These are phyloP conservation scores for Apoda limacodes DNA, from an alignment of 2,888 invertebrate species.

Conservation along the genomic window DNA sequence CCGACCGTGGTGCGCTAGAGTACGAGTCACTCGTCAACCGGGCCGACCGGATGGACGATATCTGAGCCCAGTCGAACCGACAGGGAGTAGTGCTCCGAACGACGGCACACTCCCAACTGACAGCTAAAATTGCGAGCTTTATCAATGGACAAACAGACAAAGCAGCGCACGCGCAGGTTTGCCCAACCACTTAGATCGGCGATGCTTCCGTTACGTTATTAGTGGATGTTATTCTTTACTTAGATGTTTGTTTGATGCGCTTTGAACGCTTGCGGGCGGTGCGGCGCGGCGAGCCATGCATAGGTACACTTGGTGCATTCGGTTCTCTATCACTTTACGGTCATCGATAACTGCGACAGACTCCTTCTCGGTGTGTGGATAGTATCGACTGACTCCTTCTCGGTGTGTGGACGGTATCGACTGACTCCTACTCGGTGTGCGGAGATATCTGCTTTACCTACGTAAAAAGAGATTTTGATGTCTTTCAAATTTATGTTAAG, in stretches of 20 bases:
- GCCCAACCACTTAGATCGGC: slow-evolving; percentile 50
- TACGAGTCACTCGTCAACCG: slow-evolving; percentile 29
- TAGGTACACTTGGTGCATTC: too few relatives aligned
- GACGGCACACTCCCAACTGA: slow-evolving; percentile 53
- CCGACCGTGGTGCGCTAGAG: slow-evolving; percentile 17
- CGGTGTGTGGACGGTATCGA: too few relatives aligned
- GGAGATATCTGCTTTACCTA: too few relatives aligned
- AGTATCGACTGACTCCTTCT: too few relatives aligned
- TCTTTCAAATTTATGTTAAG: too few relatives aligned
- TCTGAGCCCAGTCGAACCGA: slow-evolving; percentile 24
- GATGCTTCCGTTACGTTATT: slow-evolving; percentile 56
- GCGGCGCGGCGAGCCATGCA: too few relatives aligned
- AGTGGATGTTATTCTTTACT: slow-evolving; percentile 38
- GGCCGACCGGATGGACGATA: slow-evolving; percentile 22
- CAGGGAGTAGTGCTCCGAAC: slow-evolving; percentile 39
- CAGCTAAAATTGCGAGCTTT: slow-evolving; percentile 55
- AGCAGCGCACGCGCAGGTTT: slow-evolving; percentile 45
- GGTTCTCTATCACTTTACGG: too few relatives aligned
- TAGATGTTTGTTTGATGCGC: slow-evolving; percentile 42
- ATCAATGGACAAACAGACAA: slow-evolving; percentile 37
- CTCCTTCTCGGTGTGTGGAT: too few relatives aligned
- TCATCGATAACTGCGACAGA: too few relatives aligned
- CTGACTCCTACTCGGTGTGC: too few relatives aligned
- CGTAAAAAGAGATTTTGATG: too few relatives aligned
- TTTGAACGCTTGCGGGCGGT: slow-evolving; percentile 25